These are phyloP conservation scores for Centropyge bicolor DNA, from an alignment of 2,797 vertebrate species.

Conservation along the genomic window DNA sequence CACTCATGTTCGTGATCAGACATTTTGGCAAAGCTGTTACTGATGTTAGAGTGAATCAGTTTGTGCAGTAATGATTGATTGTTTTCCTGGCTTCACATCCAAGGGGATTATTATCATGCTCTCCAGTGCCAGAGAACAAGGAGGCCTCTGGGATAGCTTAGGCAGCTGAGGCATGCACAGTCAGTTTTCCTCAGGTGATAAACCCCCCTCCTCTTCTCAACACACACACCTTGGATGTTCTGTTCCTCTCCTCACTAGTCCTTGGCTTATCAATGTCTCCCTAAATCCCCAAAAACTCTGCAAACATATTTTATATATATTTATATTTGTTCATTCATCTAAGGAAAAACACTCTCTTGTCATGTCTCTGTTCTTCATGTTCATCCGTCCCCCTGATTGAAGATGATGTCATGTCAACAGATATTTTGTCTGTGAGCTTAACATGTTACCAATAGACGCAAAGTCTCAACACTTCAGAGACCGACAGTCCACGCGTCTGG, in stretches of 20 bases:
- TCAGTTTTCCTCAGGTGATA: slow-evolving; percentile 22
- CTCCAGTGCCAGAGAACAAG: slow-evolving; percentile 9
- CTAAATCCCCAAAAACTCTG: too few species aligned
- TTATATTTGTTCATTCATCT: too few species aligned
- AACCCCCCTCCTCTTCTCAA: slow-evolving; percentile 3
- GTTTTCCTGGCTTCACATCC: slow-evolving; percentile 50
- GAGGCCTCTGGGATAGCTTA: slow-evolving; percentile 16
- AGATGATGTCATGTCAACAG: background rate
- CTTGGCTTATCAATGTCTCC: too few species aligned
- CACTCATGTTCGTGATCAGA: background rate
- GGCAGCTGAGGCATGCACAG: slow-evolving; percentile 19
- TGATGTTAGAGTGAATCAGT: slow-evolving; percentile 31
- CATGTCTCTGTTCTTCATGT: too few species aligned
- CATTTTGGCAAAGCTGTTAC: background rate
- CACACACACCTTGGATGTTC: too few species aligned
- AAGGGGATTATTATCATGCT: slow-evolving; percentile 39
- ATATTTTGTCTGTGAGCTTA: background rate
- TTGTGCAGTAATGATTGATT: slow-evolving; percentile 41
- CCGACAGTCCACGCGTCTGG: slow-evolving; percentile 45
- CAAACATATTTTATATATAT: too few species aligned
- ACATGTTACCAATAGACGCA: background rate
- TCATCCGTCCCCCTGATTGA: too few species aligned
- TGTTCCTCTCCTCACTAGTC: too few species aligned
- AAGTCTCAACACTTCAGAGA: background rate
- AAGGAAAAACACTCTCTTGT: too few species aligned